Percentiles rank a stretch among this genome's conserved stretches.
These are phyloP conservation scores for Anomalospiza imberbis DNA, from an alignment of 2,797 vertebrate genomes.

Conservation along the genomic window DNA sequence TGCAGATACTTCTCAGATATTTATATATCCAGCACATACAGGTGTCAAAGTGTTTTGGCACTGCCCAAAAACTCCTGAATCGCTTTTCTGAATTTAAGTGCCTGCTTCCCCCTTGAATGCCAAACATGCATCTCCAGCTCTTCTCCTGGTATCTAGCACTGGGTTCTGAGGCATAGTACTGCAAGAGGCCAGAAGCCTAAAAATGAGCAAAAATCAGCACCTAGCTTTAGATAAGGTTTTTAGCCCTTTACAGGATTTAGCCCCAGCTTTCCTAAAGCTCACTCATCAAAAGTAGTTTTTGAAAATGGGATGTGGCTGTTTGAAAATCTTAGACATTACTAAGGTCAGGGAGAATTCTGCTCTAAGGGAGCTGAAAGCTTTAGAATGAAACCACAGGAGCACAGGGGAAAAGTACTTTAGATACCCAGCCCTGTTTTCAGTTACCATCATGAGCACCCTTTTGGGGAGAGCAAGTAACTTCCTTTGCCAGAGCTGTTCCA, in stretches of 20 bases:
- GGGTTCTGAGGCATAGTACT: neutral
- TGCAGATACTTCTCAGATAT: neutral
- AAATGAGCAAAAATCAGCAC: neutral
- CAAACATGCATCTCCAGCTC: neutral
- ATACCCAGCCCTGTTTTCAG: neutral
- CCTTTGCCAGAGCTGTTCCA: neutral
- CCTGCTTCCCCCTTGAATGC: neutral
- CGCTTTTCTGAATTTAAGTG: neutral
- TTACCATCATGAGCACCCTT: neutral
- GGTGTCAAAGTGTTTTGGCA: neutral
- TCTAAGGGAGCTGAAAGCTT: neutral
- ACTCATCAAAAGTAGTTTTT: neutral
- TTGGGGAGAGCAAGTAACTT: neutral
- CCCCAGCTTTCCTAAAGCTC: neutral
- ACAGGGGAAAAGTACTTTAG: fast-evolving
- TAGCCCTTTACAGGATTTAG: neutral
- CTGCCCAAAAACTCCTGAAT: neutral
- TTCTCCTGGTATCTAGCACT: neutral
- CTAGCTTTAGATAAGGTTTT: neutral
- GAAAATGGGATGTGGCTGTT: neutral
- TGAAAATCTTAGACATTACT: neutral
- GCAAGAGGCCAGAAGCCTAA: neutral
- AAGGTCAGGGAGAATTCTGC: neutral
- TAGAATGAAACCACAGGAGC: neutral
- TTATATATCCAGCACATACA: fast-evolving